Base-by-base conservation (phyloP, 1,140 invertebrate species). In the Ceratina australensis region DNA sequence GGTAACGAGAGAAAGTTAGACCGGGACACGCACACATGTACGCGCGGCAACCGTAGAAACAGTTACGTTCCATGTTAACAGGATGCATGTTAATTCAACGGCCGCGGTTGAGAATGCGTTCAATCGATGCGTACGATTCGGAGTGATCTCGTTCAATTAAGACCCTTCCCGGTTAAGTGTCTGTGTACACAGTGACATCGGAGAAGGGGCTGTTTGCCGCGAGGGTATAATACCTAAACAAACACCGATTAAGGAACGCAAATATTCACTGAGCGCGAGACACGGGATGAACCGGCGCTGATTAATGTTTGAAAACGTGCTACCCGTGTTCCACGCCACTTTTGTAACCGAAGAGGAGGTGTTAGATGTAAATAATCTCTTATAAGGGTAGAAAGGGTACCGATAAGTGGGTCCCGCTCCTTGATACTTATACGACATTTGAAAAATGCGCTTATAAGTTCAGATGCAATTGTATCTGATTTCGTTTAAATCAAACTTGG, bases 201-300 rank as follows among this genome's bases (percentile, higher is more conserved):
- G 3, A 12, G 16, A 10, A 42, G 12, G n/a, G 24, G 49, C n/a
- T 61, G 22, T 24, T 57, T 8, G 18, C 13, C 33, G 1, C 50
- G 3, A 47, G 28, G 1, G 50, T 57, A 74, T 42, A 56, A 56
- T 49, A 26, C 20, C 61, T 66, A 20, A 66, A 75, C 22, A 59
- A 67, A 67, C 33, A 49, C 18, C 8, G 33, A 20, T 59, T 28
- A 75, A 0, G 5, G 22, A 57, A 28, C 24, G 24, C 22, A 67
- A 66, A 28, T 28, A 74, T 22, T 65, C 22, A 15, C 33, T 42
- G 33, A 42, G 33, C 0, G 12, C 2, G 49, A 26, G 16, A 20
- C n/a, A n/a, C 15, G 10, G n/a, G 22, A 20, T 1, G 8, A 42
- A 10, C 33, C 33, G 33, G 5, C 33, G 33, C 5, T 24, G 10